Evolutionary conservation across 2,797 vertebrate species (phyloP).

Genomic region (Hybognathus amarus): DNA sequence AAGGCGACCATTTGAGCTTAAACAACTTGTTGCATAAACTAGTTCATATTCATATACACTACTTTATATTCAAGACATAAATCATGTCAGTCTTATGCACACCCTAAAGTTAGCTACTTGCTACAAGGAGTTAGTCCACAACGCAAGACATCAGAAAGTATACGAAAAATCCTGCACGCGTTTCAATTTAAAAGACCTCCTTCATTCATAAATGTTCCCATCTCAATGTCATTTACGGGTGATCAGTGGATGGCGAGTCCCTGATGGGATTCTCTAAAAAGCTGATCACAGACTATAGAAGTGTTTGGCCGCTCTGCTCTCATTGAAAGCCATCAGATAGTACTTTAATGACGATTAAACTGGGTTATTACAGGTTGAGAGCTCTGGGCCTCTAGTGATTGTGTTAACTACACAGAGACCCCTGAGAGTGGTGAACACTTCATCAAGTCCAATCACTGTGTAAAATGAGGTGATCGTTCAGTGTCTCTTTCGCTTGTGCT

Average conservation of each 20-base stretch:
- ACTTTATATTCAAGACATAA: no score
- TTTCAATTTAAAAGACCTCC: constrained; percentile 34
- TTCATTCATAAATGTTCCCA: constrained; percentile 17
- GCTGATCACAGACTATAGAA: constrained; percentile 39
- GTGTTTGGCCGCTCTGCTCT: constrained; percentile 32
- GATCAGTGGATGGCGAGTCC: constrained; percentile 41
- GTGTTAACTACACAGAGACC: constrained; percentile 56
- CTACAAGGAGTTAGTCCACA: neutral
- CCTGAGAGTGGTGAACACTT: constrained; percentile 59
- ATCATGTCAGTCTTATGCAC: no score
- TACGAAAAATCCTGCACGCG: neutral
- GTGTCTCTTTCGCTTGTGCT: neutral
- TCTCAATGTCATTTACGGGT: constrained; percentile 3
- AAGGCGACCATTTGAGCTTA: no score
- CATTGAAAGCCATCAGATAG: constrained; percentile 50
- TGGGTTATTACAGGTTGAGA: constrained; percentile 57
- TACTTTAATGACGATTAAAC: constrained; percentile 57
- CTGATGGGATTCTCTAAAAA: constrained; percentile 46
- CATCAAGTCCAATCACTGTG: constrained; percentile 65
- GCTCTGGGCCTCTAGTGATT: constrained; percentile 54
- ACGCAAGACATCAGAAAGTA: neutral
- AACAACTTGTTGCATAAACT: no score
- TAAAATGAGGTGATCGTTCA: constrained; percentile 56
- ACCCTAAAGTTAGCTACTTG: neutral
- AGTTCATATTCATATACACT: no score